Percentiles rank a stretch among this genome's conserved stretches.
Conservation (phyloP, 1,140 invertebrate species). For the Drosophila pruinosa region DNA sequence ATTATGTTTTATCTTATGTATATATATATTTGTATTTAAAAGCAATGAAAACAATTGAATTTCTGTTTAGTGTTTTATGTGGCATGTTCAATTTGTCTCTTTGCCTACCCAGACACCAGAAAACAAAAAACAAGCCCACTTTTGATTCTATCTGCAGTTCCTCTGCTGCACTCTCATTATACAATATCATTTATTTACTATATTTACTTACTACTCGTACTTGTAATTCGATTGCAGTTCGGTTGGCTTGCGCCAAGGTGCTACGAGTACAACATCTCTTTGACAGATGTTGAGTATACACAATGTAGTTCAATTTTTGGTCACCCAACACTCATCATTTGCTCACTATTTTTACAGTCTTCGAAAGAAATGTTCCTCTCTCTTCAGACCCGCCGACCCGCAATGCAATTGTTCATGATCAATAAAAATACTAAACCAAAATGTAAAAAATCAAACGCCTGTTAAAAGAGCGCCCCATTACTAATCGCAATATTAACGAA, state of each 20-base stretch:
- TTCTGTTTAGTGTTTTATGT: constrained; percentile 58
- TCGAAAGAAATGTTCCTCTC: not conserved
- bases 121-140: constrained; percentile 32
- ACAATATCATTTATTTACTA: constrained; percentile 10
- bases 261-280: constrained; percentile 11
- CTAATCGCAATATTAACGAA: constrained; percentile 24
- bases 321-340: constrained; percentile 6
- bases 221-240: constrained; percentile 9
- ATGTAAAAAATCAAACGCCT: constrained; percentile 52
- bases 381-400: not conserved
- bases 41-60: constrained; percentile 8
- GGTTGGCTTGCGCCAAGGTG: constrained; percentile 8
- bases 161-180: constrained; percentile 8
- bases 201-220: not conserved
- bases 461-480: constrained; percentile 56
- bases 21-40: constrained; percentile 16
- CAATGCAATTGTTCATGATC: constrained; percentile 3
- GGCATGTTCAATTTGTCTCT: constrained; percentile 67
- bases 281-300: constrained; percentile 27
- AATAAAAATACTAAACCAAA: constrained; percentile 48
- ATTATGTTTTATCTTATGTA: constrained; percentile 40
- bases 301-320: constrained; percentile 31
- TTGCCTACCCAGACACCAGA: constrained; percentile 50
- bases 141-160: constrained; percentile 25
- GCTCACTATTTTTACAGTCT: not conserved